Evolutionary conservation across 1,140 invertebrate species (phyloP), one percentile per base, ranked within the genome.

Genomic region (Diachasma alloeum): DNA sequence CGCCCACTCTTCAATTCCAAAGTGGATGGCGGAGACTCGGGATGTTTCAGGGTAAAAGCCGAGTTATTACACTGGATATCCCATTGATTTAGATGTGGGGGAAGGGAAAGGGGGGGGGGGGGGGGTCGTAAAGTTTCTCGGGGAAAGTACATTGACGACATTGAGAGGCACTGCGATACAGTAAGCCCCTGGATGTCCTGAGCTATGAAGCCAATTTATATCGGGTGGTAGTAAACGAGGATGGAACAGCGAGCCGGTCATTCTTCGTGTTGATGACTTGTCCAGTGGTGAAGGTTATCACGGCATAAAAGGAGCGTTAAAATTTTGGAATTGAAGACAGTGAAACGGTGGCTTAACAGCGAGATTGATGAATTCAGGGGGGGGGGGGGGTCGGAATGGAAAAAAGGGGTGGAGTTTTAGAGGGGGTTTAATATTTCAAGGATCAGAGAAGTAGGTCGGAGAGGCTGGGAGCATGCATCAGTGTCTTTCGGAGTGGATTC

Each of bases 181-280:
- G 48, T 53, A 9, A 59, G 53, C 53, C 59, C 11, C 22, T 10
- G 19, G 59, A 26, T 63, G 59, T 13, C 8, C 59, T 63, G 11
- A 63, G 59, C 59, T 31, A 63, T 63, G 59, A 63, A 63, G 19
- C 24, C 59, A 63, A 31, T 63, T 63, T 63, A 63, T 63, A 24
- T 63, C 22, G 4, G 24, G 24, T 19, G 24, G 19, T 19, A 5
- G 59, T 63, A 63, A 26, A 63, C 59, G 24, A 63, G 59, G 19
- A 31, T 63, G 24, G 24, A 63, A 59, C 53, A 59, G 4, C 8
- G 59, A 26, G 22, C 9, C n/a, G 19, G 59, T 26, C 26, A 26
- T 19, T 63, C 59, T 63, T 63, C 59, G 17, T 53, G 24, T 63
- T 31, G 24, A 31, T 63, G 24, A 8, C 59, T 26, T 31, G 24